Base-by-base conservation (phyloP, 2,797 vertebrate species). In the Melanotaenia nigrans region DNA sequence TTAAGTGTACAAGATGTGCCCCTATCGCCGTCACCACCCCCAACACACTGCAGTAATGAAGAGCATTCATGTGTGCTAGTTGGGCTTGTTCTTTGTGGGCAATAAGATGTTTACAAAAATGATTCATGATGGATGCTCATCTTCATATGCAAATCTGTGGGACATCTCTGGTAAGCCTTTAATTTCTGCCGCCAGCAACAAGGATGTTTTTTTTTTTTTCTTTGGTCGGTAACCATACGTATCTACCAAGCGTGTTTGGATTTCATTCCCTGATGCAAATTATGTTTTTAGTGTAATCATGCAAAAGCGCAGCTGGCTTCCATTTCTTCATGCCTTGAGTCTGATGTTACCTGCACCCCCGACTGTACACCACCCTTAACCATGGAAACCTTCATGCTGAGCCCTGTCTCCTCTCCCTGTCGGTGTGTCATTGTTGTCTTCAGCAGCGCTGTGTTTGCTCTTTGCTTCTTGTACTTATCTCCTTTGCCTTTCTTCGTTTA, bases 181-280 rank as follows among this genome's bases (percentile, higher is more conserved):
- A 73, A 86, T 84, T 85, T 86, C 68, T 77, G 67, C 71, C 32
- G 32, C 58, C 75, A 5, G 81, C 30, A 18, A 68, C 51, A 0
- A 61, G 74, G 67, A 82, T 56, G 35, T 47, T 18, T 61, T 60
- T 60, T 65, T 65, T 40, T 62, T 32, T 25, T 63, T 62, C 69
- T 64, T 82, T 35, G 65, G 51, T 84, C 36, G 71, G 68, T 71
- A 85, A 82, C 87, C 79, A 77, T 66, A 82, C 70, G 12, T 64
- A 66, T 76, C 84, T 42, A 55, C 68, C 2, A 51, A 66, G 85
- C 38, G 18, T 92, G 89, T 91, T 92, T 92, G 89, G 83, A 81
- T 91, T 90, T 80, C 75, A 77, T 87, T 89, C 84, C 87, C 77
- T 51, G 71, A 92, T 93, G 91, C 92, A 93, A 92, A 95, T 93